Percentiles rank a stretch among this genome's conserved stretches.
Evolutionary conservation across 2,888 invertebrate species (phyloP).

Genomic region (Sericinus montela): DNA sequence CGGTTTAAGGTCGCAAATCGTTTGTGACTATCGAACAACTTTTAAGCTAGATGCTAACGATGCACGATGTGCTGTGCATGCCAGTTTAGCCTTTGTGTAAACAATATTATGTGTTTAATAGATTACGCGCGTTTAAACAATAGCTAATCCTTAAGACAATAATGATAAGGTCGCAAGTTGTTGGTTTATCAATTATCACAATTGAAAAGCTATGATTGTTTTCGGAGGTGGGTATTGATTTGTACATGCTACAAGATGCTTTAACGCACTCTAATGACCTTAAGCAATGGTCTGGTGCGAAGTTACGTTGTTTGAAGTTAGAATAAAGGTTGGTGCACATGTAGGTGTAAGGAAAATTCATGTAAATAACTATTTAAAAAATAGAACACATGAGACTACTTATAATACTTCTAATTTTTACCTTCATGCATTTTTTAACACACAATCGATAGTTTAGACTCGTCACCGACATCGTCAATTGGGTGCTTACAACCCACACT

Average conservation of each 20-base stretch:
- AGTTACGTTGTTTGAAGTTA: conserved; percentile 1
- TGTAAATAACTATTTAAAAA: no score
- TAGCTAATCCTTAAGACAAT: conserved; percentile 12
- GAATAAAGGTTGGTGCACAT: not conserved
- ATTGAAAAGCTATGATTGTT: not conserved
- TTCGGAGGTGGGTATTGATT: conserved; percentile 15
- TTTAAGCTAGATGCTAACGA: not conserved
- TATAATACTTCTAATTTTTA: no score
- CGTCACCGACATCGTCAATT: no score
- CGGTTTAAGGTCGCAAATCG: conserved; percentile 7
- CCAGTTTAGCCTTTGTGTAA: conserved; percentile 3
- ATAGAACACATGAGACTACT: no score
- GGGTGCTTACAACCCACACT: no score
- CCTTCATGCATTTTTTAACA: no score
- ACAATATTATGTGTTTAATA: conserved; percentile 3
- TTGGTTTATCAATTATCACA: conserved; percentile 7
- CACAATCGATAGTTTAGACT: no score
- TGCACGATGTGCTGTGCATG: not conserved
- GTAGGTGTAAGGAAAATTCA: not conserved
- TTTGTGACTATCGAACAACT: not conserved
- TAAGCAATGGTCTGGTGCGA: not conserved
- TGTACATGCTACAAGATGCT: conserved; percentile 8
- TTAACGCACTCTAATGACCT: conserved; percentile 12
- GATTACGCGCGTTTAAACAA: conserved; percentile 9
- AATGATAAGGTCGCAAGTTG: conserved; percentile 7